Base-by-base conservation (phyloP, 1,140 invertebrate genomes). In the Pogonus chalceus region DNA sequence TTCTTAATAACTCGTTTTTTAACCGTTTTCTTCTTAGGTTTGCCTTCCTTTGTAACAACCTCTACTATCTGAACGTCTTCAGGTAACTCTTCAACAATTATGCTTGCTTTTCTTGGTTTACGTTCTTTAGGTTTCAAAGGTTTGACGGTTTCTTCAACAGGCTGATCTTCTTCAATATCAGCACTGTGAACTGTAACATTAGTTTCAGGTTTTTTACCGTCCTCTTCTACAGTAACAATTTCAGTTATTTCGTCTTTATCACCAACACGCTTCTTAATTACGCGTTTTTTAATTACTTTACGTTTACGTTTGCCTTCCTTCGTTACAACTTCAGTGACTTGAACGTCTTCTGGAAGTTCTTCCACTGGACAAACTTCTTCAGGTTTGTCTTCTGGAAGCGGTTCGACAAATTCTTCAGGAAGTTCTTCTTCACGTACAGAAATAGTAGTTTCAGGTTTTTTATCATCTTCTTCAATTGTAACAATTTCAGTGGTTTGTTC, bases 51-150 rank as follows among this genome's bases (percentile, higher is more conserved):
- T 4, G 70, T 68, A 14, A 60, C 64, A n/a, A 70, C 67, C 56
- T 77, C 69, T 9, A 72, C 69, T 1, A 74, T 61, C 2, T 65
- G 65, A 7, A 72, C 67, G 55, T 72, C 69, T 64, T 76, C 69
- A 12, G 69, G 69, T 26, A 65, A 37, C 56, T 73, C 68, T 58
- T 70, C 54, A 10, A 69, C 20, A 46, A 46, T n/a, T 56, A 64
- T 64, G 2, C 58, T 51, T 63, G 62, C 62, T 54, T 64, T 60
- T 55, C 69, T 62, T 55, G 59, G 20, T 52, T 35, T 59, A 56
- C 9, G 53, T 52, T 50, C 57, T 49, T 63, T 55, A 35, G 54
- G 59, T 52, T 52, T 48, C 23, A 52, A 23, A 39, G 37, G 20
- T 18, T 18, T n/a, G 23, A 39, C 51, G 14, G 48, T 12, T 35